These are phyloP conservation scores for Hartigia nigra DNA, from an alignment of 2,888 invertebrate species.

Conservation along the genomic window DNA sequence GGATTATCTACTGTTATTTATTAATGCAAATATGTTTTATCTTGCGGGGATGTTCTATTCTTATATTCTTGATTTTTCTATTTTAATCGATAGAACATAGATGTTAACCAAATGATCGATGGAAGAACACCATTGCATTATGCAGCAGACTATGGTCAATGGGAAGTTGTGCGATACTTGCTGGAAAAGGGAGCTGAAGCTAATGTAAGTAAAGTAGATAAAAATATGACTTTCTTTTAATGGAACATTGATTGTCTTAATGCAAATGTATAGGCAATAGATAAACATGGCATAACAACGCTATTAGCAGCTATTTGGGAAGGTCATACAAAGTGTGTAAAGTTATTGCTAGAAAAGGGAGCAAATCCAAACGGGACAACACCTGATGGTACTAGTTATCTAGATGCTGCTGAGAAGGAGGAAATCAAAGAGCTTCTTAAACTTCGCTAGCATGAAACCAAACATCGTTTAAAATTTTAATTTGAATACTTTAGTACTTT, in stretches of 20 bases:
- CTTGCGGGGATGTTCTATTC: constrained; percentile 33
- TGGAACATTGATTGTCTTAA: constrained; percentile 8
- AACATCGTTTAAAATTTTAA: constrained; percentile 48
- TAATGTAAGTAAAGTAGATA: constrained; percentile 76
- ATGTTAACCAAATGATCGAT: constrained; percentile 88
- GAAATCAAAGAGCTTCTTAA: constrained; percentile 83
- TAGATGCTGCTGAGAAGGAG: constrained; percentile 90
- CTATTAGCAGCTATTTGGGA: constrained; percentile 97
- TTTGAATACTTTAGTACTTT: constrained; percentile 59
- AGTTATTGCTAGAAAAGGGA: constrained; percentile 87
- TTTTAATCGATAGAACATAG: constrained; percentile 73
- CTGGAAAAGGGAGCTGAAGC: constrained; percentile 91
- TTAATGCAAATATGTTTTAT: background rate
- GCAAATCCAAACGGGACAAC: constrained; percentile 74
- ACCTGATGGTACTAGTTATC: constrained; percentile 88
- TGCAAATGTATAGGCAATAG: constrained; percentile 76
- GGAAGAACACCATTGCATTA: constrained; percentile 91
- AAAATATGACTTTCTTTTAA: constrained; percentile 9
- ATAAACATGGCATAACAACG: constrained; percentile 95
- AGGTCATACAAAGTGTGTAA: constrained; percentile 92
- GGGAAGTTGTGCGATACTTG: constrained; percentile 87
- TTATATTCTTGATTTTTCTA: constrained; percentile 40
- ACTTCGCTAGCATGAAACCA: constrained; percentile 56
- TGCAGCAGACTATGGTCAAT: constrained; percentile 97
- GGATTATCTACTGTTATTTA: background rate